A percentile compares a stretch with the other conserved stretches of the same genome.
These are phyloP conservation scores for Pemphigus obesinymphae DNA, from an alignment of 1,140 invertebrate genomes.

Conservation along the genomic window DNA sequence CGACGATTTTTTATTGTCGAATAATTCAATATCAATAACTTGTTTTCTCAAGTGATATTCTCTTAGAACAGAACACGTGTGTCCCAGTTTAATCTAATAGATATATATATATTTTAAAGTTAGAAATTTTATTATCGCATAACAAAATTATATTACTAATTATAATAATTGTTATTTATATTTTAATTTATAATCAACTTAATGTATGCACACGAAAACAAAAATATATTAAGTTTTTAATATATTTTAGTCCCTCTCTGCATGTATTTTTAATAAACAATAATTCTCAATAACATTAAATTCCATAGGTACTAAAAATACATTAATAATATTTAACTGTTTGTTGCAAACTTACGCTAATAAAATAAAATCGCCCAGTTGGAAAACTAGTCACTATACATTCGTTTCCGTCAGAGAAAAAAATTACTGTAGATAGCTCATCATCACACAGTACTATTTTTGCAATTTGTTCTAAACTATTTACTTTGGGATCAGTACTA, in stretches of 20 bases:
- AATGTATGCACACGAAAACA: background rate
- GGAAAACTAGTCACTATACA: conserved; percentile 1
- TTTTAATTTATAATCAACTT: no score
- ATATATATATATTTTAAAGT: background rate
- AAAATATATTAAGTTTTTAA: background rate
- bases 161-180: no score
- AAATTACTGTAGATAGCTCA: conserved; percentile 2
- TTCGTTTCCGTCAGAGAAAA: background rate
- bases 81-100: conserved; percentile 2
- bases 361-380: conserved; percentile 3
- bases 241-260: background rate
- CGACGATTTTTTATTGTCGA: background rate
- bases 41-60: conserved; percentile 1
- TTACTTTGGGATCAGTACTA: background rate
- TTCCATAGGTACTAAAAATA: background rate
- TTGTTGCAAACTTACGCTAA: background rate
- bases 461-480: background rate
- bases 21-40: background rate
- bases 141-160: no score
- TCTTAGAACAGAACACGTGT: background rate
- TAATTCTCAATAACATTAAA: background rate
- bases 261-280: background rate
- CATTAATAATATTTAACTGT: background rate
- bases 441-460: conserved; percentile 25
- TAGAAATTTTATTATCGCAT: background rate